Percentiles rank a stretch among this genome's conserved stretches.
These are phyloP conservation scores for Thalpophila matura DNA, from an alignment of 2,888 invertebrate genomes.

Conservation along the genomic window DNA sequence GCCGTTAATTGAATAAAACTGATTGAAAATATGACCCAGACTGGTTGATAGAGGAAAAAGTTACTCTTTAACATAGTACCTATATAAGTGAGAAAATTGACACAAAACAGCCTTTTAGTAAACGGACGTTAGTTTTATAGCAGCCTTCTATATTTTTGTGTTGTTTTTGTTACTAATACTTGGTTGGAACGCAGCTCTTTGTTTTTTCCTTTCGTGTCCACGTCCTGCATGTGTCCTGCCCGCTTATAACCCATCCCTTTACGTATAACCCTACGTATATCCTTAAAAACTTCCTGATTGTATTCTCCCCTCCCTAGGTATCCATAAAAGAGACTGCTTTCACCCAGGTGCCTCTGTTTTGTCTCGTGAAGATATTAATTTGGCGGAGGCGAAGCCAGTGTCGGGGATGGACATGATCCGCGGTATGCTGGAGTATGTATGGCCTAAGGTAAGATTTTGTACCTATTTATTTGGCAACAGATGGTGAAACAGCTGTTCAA, in stretches of 20 bases:
- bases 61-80: too few relatives aligned
- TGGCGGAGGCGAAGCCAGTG: conserved; percentile 91
- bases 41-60: too few relatives aligned
- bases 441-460: conserved; percentile 94
- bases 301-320: conserved; percentile 83
- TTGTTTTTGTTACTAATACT: conserved; percentile 80
- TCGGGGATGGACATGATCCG: conserved; percentile 95
- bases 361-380: conserved; percentile 92
- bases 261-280: conserved; percentile 46
- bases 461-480: conserved; percentile 7
- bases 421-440: conserved; percentile 97
- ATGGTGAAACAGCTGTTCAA: conserved; percentile 18
- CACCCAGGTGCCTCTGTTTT: conserved; percentile 96
- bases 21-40: too few relatives aligned
- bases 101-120: too few relatives aligned
- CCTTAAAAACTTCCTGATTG: conserved; percentile 63
- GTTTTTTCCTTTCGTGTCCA: conserved; percentile 46
- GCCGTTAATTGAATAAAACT: too few relatives aligned
- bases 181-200: conserved; percentile 88
- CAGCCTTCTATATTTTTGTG: conserved; percentile 42
- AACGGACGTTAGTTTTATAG: too few relatives aligned
- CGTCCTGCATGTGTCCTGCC: conserved; percentile 63
- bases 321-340: conserved; percentile 95
- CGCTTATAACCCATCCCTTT: conserved; percentile 54
- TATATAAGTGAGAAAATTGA: too few relatives aligned